phyloP scores from a whole-genome alignment of 2,113 vertebrate genomes.

The Campylorhamphus procurvoides region DNA sequence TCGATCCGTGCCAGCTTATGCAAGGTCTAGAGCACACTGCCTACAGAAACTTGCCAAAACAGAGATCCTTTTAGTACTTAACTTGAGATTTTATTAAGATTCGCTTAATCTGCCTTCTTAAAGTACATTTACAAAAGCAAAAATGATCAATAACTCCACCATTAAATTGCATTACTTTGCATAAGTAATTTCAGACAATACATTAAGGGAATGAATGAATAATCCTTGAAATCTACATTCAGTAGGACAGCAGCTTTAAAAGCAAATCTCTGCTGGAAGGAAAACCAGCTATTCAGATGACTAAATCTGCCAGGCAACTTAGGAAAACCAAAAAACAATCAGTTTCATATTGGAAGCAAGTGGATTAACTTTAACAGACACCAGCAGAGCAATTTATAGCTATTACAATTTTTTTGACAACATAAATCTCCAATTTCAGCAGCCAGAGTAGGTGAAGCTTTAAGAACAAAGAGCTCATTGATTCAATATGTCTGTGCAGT shows the following conservation, averaged over 20 bases:
- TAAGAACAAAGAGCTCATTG: constrained; percentile 49
- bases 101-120: constrained; percentile 23
- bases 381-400: not conserved
- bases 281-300: not conserved
- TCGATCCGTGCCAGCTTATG: not conserved
- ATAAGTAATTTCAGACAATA: constrained; percentile 22
- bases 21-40: constrained; percentile 2
- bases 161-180: constrained; percentile 51
- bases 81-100: constrained; percentile 19
- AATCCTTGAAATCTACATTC: constrained; percentile 30
- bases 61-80: constrained; percentile 15
- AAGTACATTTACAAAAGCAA: not conserved
- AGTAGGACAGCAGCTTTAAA: not conserved
- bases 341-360: not conserved
- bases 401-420: constrained; percentile 17
- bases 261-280: constrained; percentile 8
- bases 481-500: constrained; percentile 25
- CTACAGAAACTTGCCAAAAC: not conserved
- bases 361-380: constrained; percentile 30
- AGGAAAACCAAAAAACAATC: not conserved
- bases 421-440: constrained; percentile 16
- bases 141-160: constrained; percentile 37
- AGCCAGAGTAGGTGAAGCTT: constrained; percentile 6
- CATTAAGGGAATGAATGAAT: constrained; percentile 33
- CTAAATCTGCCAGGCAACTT: not conserved